A percentile compares a stretch with the other conserved stretches of the same genome.
These are phyloP conservation scores for Lypha dubia DNA, from an alignment of 2,888 invertebrate genomes.

Conservation along the genomic window DNA sequence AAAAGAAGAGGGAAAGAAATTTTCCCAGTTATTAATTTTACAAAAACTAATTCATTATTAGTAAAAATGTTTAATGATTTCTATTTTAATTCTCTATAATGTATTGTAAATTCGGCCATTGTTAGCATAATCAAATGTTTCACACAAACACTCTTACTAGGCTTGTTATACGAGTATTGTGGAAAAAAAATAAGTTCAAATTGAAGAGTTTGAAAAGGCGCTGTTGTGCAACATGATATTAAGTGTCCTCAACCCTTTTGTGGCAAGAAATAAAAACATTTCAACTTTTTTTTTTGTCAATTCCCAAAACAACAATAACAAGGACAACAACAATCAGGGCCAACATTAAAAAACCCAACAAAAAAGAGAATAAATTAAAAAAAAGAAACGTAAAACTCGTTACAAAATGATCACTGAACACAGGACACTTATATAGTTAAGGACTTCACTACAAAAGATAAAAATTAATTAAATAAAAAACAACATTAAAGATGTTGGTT, in stretches of 20 bases:
- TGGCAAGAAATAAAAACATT: slow-evolving; percentile 20
- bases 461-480: not conserved
- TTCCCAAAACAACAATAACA: slow-evolving; percentile 49
- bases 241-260: slow-evolving; percentile 59
- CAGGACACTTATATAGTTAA: slow-evolving; percentile 54
- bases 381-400: slow-evolving; percentile 18
- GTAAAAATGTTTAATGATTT: not conserved
- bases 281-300: slow-evolving; percentile 23
- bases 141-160: not conserved
- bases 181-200: not conserved
- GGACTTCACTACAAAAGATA: slow-evolving; percentile 5
- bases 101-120: slow-evolving; percentile 1
- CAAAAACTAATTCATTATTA: too few species aligned
- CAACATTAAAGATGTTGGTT: slow-evolving; percentile 4
- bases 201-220: not conserved
- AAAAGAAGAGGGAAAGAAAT: too few species aligned
- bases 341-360: slow-evolving; percentile 21
- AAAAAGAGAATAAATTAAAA: slow-evolving; percentile 34
- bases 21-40: too few species aligned
- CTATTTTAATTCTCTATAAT: not conserved
- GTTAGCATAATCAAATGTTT: not conserved
- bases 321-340: slow-evolving; percentile 36
- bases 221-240: slow-evolving; percentile 25
- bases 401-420: slow-evolving; percentile 46
- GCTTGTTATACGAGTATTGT: not conserved